Conservation (phyloP, 2,888 invertebrate species). For the Hedya salicella region DNA sequence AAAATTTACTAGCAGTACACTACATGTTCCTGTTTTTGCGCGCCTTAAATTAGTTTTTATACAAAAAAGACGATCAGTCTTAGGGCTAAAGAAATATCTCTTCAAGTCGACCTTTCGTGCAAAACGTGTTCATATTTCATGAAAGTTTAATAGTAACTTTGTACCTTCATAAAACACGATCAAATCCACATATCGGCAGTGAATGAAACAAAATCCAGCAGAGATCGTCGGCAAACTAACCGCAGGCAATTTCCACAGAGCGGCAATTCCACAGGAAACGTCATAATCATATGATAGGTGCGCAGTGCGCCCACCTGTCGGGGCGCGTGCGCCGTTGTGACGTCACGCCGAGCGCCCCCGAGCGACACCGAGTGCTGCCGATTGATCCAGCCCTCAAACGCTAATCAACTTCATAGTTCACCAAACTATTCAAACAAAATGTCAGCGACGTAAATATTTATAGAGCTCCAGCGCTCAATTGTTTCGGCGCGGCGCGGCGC, state of each 20-base stretch:
- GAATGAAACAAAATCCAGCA: constrained; percentile 29
- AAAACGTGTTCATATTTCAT: no score
- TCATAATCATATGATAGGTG: constrained; percentile 83
- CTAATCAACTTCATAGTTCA: not conserved
- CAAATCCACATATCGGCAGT: constrained; percentile 22
- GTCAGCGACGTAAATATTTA: not conserved
- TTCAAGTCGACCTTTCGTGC: no score
- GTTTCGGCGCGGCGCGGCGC: not conserved
- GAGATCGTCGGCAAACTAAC: constrained; percentile 59
- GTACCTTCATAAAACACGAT: not conserved
- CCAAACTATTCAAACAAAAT: constrained; percentile 12
- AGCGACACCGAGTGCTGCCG: constrained; percentile 63
- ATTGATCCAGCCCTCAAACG: constrained; percentile 70
- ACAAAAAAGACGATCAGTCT: no score
- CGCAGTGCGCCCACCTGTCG: constrained; percentile 85
- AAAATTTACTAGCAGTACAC: no score
- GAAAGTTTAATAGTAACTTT: not conserved
- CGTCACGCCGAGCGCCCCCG: constrained; percentile 69
- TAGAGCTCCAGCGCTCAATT: not conserved
- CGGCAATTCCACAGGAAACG: constrained; percentile 75
- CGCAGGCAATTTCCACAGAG: constrained; percentile 66
- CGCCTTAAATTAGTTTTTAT: no score
- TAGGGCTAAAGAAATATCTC: no score
- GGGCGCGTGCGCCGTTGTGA: constrained; percentile 82
- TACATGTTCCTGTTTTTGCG: no score